Conservation (phyloP, 2,797 vertebrate genomes). For the Macropodus opercularis region DNA sequence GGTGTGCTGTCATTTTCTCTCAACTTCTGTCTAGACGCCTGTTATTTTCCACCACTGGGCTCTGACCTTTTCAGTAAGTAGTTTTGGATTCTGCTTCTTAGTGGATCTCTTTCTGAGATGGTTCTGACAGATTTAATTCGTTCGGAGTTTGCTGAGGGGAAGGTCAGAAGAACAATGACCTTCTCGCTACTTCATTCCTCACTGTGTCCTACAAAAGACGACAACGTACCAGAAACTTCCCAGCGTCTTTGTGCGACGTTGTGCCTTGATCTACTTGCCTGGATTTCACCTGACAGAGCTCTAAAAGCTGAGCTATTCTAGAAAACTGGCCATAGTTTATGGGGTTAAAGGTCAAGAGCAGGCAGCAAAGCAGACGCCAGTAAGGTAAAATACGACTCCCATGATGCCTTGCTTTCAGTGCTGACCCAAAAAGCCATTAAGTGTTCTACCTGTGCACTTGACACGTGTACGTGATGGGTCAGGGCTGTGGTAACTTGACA, state of each 20-base stretch:
- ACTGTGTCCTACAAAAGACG: background rate
- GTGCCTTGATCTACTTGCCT: background rate
- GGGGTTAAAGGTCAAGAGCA: conserved; percentile 70
- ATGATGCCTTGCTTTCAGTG: conserved; percentile 60
- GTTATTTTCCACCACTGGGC: conserved; percentile 24
- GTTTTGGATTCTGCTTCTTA: conserved; percentile 20
- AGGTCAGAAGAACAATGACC: conserved; percentile 40
- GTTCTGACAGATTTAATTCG: conserved; percentile 49
- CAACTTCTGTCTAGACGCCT: conserved; percentile 36
- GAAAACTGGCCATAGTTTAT: conserved; percentile 39
- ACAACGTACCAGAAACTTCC: background rate
- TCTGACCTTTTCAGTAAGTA: conserved; percentile 52
- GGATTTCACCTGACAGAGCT: conserved; percentile 16
- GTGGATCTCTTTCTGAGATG: conserved; percentile 40
- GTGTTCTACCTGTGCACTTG: conserved; percentile 44
- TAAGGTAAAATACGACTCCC: conserved; percentile 71
- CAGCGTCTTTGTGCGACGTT: background rate
- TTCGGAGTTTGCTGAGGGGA: conserved; percentile 23
- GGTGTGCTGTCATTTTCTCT: conserved; percentile 38
- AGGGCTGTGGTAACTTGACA: conserved; percentile 38
- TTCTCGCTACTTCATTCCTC: conserved; percentile 18
- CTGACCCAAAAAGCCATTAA: conserved; percentile 71
- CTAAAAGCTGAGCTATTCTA: conserved; percentile 21
- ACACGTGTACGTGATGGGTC: conserved; percentile 49
- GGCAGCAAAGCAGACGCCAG: conserved; percentile 65